Percentiles rank a stretch among this genome's conserved stretches.
Conservation (phyloP, 2,888 invertebrate genomes). For the Tryphoninae sp. region DNA sequence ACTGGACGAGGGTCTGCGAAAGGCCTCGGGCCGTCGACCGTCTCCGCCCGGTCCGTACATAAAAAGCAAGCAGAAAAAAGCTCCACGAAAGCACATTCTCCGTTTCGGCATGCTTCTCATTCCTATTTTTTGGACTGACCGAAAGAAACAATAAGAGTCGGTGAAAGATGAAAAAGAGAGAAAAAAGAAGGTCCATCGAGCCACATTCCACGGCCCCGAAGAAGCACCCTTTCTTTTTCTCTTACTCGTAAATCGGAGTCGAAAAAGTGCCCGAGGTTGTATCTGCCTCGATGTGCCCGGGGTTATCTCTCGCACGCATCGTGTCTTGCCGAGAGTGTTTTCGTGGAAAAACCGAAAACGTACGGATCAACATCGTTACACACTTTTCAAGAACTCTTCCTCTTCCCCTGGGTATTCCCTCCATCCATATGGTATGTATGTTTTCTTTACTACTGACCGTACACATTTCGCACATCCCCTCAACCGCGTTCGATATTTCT, state of each 20-base stretch:
- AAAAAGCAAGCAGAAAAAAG: constrained; percentile 3
- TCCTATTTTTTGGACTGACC: constrained; percentile 31
- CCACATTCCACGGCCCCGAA: constrained; percentile 32
- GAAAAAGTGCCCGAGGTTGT: constrained; percentile 29
- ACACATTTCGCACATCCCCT: constrained; percentile 25
- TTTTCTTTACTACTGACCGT: constrained; percentile 25
- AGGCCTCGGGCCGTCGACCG: constrained; percentile 43
- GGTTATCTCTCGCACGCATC: neutral
- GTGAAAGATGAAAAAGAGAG: constrained; percentile 33
- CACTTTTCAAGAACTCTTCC: neutral
- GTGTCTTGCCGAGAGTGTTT: neutral
- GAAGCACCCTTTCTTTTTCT: constrained; percentile 3
- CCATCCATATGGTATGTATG: neutral
- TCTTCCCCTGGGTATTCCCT: neutral
- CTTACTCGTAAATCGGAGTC: constrained; percentile 26
- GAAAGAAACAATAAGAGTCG: constrained; percentile 53
- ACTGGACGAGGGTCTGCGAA: constrained; percentile 32
- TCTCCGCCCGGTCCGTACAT: constrained; percentile 18
- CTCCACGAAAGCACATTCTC: constrained; percentile 30
- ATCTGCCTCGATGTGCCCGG: neutral
- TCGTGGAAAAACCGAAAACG: constrained; percentile 6
- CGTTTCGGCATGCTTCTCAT: constrained; percentile 14
- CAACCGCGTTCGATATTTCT: no score
- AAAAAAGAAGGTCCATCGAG: constrained; percentile 26
- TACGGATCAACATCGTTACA: neutral